phyloP scores from a whole-genome alignment of 2,888 invertebrate species.

The Aproaerema taeniolella region DNA sequence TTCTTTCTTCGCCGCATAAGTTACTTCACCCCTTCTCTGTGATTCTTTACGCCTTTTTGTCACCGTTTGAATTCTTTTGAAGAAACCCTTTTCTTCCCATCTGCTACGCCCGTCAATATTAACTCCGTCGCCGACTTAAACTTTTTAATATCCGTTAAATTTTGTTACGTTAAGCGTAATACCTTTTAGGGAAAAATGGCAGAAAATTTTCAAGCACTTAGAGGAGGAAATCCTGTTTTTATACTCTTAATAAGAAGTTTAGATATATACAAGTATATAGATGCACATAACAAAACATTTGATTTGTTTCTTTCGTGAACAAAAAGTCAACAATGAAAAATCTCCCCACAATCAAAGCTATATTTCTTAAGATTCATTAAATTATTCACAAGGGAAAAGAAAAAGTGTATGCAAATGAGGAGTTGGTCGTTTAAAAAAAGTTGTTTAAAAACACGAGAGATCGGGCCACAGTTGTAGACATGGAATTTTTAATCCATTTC shows the following conservation, averaged over 20 bases:
- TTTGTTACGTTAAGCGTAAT: conserved; percentile 66
- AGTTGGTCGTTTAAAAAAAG: conserved; percentile 67
- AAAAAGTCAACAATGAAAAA: conserved; percentile 22
- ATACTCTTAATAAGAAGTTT: background rate
- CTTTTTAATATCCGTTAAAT: conserved; percentile 78
- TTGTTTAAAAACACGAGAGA: conserved; percentile 70
- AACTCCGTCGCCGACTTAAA: conserved; percentile 71
- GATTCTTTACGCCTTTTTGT: conserved; percentile 77
- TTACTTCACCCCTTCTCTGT: conserved; percentile 68
- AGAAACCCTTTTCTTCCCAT: conserved; percentile 72
- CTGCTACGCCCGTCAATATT: conserved; percentile 78
- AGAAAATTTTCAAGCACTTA: conserved; percentile 28
- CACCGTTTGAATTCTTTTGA: conserved; percentile 75
- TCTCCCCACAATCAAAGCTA: conserved; percentile 37
- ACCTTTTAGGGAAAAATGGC: conserved; percentile 50
- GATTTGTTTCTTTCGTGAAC: conserved; percentile 11
- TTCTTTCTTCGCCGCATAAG: conserved; percentile 76
- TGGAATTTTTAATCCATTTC: conserved; percentile 78
- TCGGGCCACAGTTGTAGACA: conserved; percentile 61
- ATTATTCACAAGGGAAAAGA: conserved; percentile 69
- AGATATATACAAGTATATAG: background rate
- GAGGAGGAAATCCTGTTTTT: conserved; percentile 29
- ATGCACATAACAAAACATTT: background rate
- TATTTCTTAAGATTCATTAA: conserved; percentile 71
- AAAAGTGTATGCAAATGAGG: conserved; percentile 73